Evolutionary conservation across 2,797 vertebrate genomes (phyloP), one percentile per base, ranked within the genome.

Genomic region (Sibirionetta formosa): DNA sequence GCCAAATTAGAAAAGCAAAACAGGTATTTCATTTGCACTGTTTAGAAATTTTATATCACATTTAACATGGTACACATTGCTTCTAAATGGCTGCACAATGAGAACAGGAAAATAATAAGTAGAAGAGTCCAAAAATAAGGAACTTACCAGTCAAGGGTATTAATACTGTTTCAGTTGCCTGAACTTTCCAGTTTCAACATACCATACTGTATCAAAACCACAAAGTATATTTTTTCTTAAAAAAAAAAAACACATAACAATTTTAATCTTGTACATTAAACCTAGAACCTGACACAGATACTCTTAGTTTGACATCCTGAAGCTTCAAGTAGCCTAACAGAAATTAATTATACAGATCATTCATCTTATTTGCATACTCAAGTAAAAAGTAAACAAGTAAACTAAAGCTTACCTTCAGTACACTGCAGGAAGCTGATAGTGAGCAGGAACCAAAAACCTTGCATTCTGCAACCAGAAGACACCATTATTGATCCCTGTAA

Each of bases 381-480:
- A 65, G 40, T 78, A 1, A 82, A 85, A 94, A 77, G 83, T 40
- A 94, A 88, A 84, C 60, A 94, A 80, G 86, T 40, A 94, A 88
- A 84, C 53, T 58, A 58, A 71, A 84, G 96, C 99, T 99, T 99
- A 99, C 99, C 99, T 98, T 99, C 99, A 93, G 99, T 98, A 97
- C 98, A 99, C 94, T 99, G 98, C 90, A 99, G 98, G 97, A 99
- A 99, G 97, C 99, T 98, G 96, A 99, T 98, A 96, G 99, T 98
- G 96, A 99, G 98, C 98, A 99, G 98, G 97, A 99, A 99, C 99
- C 99, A 99, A 98, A 99, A 98, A 98, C 98, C 99, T 98, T 98
- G 98, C 98, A 99, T 99, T 98, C 99, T 99, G 99, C 99, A 98
- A 98, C 99, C 98, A 98, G 98, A 98, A 98, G 98, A 98, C 98